Evolutionary conservation across 2,888 invertebrate genomes (phyloP), one percentile per base, ranked within the genome.

Genomic region (Thereva nobilitata): DNA sequence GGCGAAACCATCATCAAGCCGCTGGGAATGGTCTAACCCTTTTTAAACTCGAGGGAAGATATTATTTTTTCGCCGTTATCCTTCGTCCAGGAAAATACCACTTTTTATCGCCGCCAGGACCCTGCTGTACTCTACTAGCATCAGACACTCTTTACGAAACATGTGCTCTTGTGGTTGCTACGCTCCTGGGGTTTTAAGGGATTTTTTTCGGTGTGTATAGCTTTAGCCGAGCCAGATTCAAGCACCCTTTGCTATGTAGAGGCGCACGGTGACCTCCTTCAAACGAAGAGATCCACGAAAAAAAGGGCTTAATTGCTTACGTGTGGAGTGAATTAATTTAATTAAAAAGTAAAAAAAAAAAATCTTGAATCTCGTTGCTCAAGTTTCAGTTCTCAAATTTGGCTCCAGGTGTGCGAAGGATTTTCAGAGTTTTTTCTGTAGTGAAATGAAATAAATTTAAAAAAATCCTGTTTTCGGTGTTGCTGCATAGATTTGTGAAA

Each of bases 291-390:
- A 38, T n/a, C 47, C 49, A 45, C 59, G 49, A 59, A 59, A 49
- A 45, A 23, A 23, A 23, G 23, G 59, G 59, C 49, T 59, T 59
- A 59, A 59, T 59, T 59, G 49, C 59, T 59, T 47, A 59, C 45
- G 47, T 49, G 59, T 37, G 49, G 49, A 59, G 47, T 59, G 59
- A 59, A 59, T 59, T 59, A 59, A 59, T 59, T 59, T 59, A 59
- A 59, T 59, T 59, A 59, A 59, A 59, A 49, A 37, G 59, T 45
- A 45, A 8, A 45, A 38, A 40, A 59, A 45, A 8, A 45, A 38
- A 40, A 38, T 49, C 59, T 47, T 34, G 23, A 23, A 23, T 23
- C 23, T 23, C 23, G 23, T 23, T 23, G 23, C 23, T 23, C 23
- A 23, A 23, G 23, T 23, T 23, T 23, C 23, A 23, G 23, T 23